phyloP scores from a whole-genome alignment of 2,113 vertebrate species.

The Apteryx owenii region DNA sequence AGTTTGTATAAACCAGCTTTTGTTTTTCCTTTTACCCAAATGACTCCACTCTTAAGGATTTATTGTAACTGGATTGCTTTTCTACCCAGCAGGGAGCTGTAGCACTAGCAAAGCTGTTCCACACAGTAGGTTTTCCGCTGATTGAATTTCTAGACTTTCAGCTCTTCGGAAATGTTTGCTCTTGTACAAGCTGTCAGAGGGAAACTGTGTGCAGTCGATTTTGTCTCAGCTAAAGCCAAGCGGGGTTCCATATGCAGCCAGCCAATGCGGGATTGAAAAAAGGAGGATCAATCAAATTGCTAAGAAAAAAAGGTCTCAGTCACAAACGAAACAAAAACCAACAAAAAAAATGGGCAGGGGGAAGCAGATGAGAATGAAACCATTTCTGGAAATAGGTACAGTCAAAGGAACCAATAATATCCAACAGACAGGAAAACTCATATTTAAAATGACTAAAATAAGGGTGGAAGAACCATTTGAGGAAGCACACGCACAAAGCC shows the following conservation, averaged over 20 bases:
- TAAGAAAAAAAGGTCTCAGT: neutral
- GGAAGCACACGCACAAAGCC: neutral
- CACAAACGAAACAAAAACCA: neutral
- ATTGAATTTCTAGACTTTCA: slow-evolving; percentile 77
- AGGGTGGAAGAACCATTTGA: neutral
- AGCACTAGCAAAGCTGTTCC: slow-evolving; percentile 73
- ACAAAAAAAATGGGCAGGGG: neutral
- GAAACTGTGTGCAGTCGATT: slow-evolving; percentile 68
- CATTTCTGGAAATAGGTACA: neutral
- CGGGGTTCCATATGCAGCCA: slow-evolving; percentile 54
- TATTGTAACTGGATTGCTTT: slow-evolving; percentile 79
- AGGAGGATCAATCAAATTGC: slow-evolving; percentile 61
- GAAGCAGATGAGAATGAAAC: slow-evolving; percentile 7
- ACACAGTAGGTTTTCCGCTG: slow-evolving; percentile 73
- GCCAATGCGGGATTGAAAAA: slow-evolving; percentile 50
- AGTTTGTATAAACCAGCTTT: slow-evolving; percentile 77
- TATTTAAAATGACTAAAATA: neutral
- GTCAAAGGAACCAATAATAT: neutral
- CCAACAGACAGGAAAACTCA: neutral
- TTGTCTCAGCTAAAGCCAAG: slow-evolving; percentile 64
- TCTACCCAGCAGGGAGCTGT: slow-evolving; percentile 74
- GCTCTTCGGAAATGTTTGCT: slow-evolving; percentile 77
- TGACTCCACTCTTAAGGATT: slow-evolving; percentile 77
- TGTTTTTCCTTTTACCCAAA: slow-evolving; percentile 78
- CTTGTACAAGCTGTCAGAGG: slow-evolving; percentile 73